Evolutionary conservation across 2,797 vertebrate genomes (phyloP).

Genomic region (Myripristis jacobus): DNA sequence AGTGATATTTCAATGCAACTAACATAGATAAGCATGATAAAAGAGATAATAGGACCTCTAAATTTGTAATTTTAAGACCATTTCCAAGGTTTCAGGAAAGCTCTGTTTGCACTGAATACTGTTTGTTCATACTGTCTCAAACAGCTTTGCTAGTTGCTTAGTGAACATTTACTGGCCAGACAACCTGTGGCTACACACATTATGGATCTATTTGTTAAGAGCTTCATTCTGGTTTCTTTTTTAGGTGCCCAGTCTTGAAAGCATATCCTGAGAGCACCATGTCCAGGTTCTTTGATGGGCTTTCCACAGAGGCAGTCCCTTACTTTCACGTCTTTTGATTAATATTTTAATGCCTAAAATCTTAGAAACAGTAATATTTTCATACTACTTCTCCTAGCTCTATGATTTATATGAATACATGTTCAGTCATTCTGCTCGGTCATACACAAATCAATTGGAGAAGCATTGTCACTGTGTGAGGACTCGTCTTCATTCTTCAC

Average conservation of each 20-base stretch:
- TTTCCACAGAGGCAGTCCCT: constrained; percentile 61
- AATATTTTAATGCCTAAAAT: constrained; percentile 23
- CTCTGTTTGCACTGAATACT: constrained; percentile 21
- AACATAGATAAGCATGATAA: constrained; percentile 45
- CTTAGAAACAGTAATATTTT: constrained; percentile 19
- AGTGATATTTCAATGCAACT: constrained; percentile 48
- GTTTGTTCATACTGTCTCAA: constrained; percentile 33
- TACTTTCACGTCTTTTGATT: constrained; percentile 18
- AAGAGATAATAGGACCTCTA: constrained; percentile 49
- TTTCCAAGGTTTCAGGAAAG: constrained; percentile 33
- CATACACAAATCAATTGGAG: constrained; percentile 74
- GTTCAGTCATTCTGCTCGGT: constrained; percentile 66
- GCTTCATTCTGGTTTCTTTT: constrained; percentile 17
- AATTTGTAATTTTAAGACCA: constrained; percentile 19
- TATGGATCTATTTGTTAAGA: constrained; percentile 8
- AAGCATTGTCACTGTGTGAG: constrained; percentile 70
- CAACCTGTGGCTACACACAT: neutral
- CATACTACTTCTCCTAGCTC: constrained; percentile 34
- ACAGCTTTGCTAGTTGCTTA: constrained; percentile 18
- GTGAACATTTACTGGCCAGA: constrained; percentile 9
- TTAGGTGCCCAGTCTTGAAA: constrained; percentile 3
- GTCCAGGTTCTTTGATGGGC: constrained; percentile 20
- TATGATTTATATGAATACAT: constrained; percentile 52
- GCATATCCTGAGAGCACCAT: constrained; percentile 21
- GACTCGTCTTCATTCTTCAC: constrained; percentile 59